A percentile compares a stretch with the other conserved stretches of the same genome.
phyloP scores from a whole-genome alignment of 1,140 invertebrate genomes.

The Lethocerus indicus region DNA sequence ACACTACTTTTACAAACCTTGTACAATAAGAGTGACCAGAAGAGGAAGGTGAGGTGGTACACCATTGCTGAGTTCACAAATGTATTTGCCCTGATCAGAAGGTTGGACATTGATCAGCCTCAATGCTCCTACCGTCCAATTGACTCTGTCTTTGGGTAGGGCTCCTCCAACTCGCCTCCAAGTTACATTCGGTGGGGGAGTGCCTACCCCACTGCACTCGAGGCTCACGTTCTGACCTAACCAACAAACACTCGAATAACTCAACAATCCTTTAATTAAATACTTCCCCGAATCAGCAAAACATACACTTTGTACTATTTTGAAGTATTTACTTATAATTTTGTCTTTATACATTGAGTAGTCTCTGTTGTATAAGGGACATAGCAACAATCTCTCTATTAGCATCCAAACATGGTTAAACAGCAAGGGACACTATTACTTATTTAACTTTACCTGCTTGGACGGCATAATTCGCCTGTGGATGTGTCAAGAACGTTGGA shows the following conservation, averaged over 20 bases:
- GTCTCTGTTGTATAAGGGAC: too few species aligned
- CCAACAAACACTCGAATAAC: too few species aligned
- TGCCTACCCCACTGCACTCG: slow-evolving; percentile 41
- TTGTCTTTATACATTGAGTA: too few species aligned
- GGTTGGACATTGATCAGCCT: slow-evolving; percentile 38
- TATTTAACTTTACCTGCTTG: slow-evolving; percentile 25
- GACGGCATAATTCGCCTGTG: slow-evolving; percentile 28
- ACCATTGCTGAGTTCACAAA: slow-evolving; percentile 36
- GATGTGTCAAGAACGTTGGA: slow-evolving; percentile 32
- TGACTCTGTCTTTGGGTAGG: slow-evolving; percentile 24
- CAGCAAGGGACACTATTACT: too few species aligned
- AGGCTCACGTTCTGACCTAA: slow-evolving; percentile 39
- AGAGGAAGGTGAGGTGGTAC: slow-evolving; percentile 26
- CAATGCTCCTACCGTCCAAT: slow-evolving; percentile 35
- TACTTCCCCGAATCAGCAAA: too few species aligned
- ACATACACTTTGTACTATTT: too few species aligned
- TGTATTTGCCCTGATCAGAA: slow-evolving; percentile 49
- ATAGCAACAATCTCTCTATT: too few species aligned
- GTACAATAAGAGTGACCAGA: slow-evolving; percentile 29
- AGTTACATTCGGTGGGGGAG: slow-evolving; percentile 34
- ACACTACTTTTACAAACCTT: too few species aligned
- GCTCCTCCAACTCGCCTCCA: slow-evolving; percentile 34
- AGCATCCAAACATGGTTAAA: too few species aligned
- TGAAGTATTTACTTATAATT: too few species aligned
- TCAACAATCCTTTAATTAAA: too few species aligned